These are phyloP conservation scores for Ceriagrion tenellum DNA, from an alignment of 2,888 invertebrate species.

Conservation along the genomic window DNA sequence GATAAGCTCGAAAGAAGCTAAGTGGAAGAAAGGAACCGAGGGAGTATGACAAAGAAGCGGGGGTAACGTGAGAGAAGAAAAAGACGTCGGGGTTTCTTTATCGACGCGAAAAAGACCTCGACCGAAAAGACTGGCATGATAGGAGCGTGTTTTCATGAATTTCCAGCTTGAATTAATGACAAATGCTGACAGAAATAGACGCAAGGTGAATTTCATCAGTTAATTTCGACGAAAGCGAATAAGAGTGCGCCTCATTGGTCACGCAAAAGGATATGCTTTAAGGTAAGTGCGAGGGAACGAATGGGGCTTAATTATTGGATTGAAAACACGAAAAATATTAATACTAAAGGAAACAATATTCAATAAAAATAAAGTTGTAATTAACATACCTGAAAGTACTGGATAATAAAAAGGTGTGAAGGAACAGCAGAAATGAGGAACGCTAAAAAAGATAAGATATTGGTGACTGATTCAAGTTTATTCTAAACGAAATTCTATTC, in stretches of 20 bases:
- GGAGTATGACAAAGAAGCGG: not conserved
- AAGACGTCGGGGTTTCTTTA: not conserved
- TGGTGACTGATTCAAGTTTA: too few species aligned
- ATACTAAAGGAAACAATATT: not conserved
- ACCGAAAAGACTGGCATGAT: not conserved
- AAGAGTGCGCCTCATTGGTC: not conserved
- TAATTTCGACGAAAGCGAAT: not conserved
- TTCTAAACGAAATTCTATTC: too few species aligned
- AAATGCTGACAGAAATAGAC: not conserved
- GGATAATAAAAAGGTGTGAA: too few species aligned
- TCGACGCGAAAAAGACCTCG: not conserved
- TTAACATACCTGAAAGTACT: too few species aligned
- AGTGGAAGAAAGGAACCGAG: not conserved
- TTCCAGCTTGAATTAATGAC: not conserved
- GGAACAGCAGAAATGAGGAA: too few species aligned
- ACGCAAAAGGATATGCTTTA: not conserved
- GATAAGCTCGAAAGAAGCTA: conserved; percentile 29
- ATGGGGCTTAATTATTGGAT: not conserved
- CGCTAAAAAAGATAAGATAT: too few species aligned
- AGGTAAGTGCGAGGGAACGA: not conserved
- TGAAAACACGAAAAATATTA: not conserved
- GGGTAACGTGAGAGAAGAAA: not conserved
- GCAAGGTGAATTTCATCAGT: not conserved
- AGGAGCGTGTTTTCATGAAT: not conserved
- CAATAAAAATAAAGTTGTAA: not conserved